Evolutionary conservation across 2,888 invertebrate genomes (phyloP).

Genomic region (Thyatira batis): DNA sequence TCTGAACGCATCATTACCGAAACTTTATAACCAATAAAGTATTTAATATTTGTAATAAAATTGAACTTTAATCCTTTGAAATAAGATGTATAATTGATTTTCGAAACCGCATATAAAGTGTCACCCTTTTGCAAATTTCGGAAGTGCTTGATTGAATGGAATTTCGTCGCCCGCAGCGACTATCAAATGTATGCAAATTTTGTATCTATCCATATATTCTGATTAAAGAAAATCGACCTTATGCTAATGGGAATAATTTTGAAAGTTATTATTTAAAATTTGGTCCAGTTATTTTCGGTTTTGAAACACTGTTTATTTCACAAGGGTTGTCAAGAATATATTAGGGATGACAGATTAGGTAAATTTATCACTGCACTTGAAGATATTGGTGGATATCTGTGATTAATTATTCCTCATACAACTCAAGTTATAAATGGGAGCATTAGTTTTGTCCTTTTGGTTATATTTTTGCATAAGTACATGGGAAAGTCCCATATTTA

Average conservation of each 20-base stretch:
- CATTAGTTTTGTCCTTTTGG: conserved; percentile 40
- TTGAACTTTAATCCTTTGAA: conserved; percentile 17
- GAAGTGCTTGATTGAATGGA: conserved; percentile 40
- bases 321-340: neutral
- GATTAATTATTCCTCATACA: conserved; percentile 64
- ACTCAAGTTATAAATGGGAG: conserved; percentile 37
- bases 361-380: conserved; percentile 43
- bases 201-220: conserved; percentile 37
- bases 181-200: conserved; percentile 61
- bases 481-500: conserved; percentile 28
- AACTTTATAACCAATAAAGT: conserved; percentile 21
- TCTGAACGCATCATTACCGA: conserved; percentile 69
- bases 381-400: conserved; percentile 38
- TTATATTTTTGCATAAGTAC: conserved; percentile 50
- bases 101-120: conserved; percentile 19
- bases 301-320: neutral
- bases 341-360: conserved; percentile 59
- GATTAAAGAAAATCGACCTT: neutral
- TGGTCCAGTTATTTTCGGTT: neutral
- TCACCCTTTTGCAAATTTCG: conserved; percentile 30
- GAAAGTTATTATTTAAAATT: neutral
- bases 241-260: neutral
- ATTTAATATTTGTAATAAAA: conserved; percentile 7
- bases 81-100: conserved; percentile 20
- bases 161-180: conserved; percentile 55